These are phyloP conservation scores for Apocheima hispidaria DNA, from an alignment of 2,888 invertebrate species.

Conservation along the genomic window DNA sequence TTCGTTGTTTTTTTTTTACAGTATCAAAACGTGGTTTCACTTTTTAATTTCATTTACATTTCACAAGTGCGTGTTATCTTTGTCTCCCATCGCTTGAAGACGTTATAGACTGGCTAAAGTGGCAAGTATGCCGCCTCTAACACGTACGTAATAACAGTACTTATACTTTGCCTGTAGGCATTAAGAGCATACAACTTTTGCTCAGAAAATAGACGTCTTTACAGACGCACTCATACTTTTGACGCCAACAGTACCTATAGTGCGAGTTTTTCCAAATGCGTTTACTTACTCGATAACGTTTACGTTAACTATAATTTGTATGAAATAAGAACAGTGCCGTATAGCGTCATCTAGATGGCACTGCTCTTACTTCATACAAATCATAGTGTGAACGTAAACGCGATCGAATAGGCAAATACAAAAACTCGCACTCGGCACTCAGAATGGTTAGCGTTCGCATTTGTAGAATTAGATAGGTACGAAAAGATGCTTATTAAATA, in stretches of 20 bases:
- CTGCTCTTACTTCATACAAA: no score
- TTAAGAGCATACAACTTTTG: neutral
- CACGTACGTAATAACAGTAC: neutral
- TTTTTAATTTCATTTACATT: conserved; percentile 24
- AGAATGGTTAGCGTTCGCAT: no score
- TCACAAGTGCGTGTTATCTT: conserved; percentile 21
- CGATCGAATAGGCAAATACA: no score
- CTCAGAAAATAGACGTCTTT: neutral
- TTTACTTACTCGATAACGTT: no score
- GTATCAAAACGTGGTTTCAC: conserved; percentile 29
- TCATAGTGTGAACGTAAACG: no score
- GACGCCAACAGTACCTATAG: neutral
- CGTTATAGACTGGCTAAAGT: conserved; percentile 9
- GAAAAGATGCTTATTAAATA: neutral
- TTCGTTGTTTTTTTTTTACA: conserved; percentile 28
- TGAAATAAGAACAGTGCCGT: no score
- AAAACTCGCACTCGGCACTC: no score
- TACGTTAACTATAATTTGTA: no score
- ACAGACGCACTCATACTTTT: neutral
- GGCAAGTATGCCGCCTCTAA: conserved; percentile 5
- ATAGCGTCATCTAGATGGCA: no score
- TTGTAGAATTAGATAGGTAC: no score
- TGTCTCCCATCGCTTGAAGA: conserved; percentile 8
- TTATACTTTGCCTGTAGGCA: neutral
- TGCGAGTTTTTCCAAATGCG: no score